Evolutionary conservation across 2,888 invertebrate species (phyloP), one percentile per base, ranked within the genome.

Genomic region (Caenorhabditis zanzibari): DNA sequence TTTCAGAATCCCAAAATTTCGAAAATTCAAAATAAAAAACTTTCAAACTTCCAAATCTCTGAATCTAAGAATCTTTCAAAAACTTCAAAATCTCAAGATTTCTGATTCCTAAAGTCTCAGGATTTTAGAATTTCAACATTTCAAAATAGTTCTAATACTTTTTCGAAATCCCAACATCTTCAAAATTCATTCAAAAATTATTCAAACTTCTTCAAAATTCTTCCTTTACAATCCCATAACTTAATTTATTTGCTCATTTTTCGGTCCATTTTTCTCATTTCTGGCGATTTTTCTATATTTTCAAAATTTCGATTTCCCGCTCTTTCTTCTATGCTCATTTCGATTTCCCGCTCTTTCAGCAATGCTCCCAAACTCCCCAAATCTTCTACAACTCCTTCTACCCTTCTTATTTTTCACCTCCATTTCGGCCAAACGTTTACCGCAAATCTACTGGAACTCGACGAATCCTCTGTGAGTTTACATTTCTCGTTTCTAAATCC

Each of bases 371-470:
- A 41, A 74, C 9, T 61, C 24, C 2, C 24, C 12, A n/a, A 54
- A 35, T n/a, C 28, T 38, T 7, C 38, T 28, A 32, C 24, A 49
- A 26, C 6, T 56, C 22, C 52, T 74, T 5, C 54, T 54, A 12
- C 28, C 59, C 3, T 32, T 58, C 12, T 47, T 74, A 3, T 54
- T 75, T n/a, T 16, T 75, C 14, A 22, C 22, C 38, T 5, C 19
- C 19, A 54, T 35, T 26, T 22, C 6, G 9, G 58, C 83, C 22
- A 87, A 87, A 73, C 81, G 85, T 26, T 66, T 87, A 69, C 87
- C 87, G 24, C 82, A 86, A 77, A 85, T 87, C 73, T 85, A 86
- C 58, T 87, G 87, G 87, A 87, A 86, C 69, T 87, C 86, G 5
- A 86, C 85, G 35, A 87, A 87, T 84, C 82, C 87, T 12, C 80